These are phyloP conservation scores for Platalea minor DNA, from an alignment of 2,797 vertebrate genomes.

Conservation along the genomic window DNA sequence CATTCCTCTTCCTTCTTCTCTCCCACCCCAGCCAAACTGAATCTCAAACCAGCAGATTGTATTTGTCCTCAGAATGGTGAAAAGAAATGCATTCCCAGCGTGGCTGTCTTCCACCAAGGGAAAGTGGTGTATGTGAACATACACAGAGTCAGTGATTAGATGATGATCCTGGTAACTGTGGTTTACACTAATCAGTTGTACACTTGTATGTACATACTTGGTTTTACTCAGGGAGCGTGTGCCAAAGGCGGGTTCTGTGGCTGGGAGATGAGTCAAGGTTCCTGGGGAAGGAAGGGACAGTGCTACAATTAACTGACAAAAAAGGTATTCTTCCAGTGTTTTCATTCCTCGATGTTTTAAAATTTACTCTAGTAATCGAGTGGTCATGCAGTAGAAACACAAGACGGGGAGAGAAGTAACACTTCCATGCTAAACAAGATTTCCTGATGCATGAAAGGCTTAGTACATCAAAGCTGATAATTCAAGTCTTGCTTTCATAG, in stretches of 20 bases:
- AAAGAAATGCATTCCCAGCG: background rate
- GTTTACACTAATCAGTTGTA: background rate
- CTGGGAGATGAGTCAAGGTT: background rate
- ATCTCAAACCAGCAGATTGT: background rate
- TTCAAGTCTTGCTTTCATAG: background rate
- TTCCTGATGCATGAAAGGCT: background rate
- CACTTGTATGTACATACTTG: background rate
- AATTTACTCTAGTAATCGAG: background rate
- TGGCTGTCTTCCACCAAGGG: background rate
- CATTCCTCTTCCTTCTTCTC: background rate
- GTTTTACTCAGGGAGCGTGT: background rate
- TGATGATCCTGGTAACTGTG: background rate
- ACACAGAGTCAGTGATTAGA: background rate
- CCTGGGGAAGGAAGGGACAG: background rate
- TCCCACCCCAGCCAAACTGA: background rate
- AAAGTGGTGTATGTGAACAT: background rate
- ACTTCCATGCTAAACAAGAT: background rate
- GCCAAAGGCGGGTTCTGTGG: background rate
- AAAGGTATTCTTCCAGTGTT: background rate
- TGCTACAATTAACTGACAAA: background rate
- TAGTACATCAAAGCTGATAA: background rate
- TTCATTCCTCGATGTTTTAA: background rate
- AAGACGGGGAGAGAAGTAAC: background rate
- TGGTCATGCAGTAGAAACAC: background rate
- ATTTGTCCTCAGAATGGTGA: background rate